These are phyloP conservation scores for Chloroclysta siterata DNA, from an alignment of 2,888 invertebrate genomes.

Conservation along the genomic window DNA sequence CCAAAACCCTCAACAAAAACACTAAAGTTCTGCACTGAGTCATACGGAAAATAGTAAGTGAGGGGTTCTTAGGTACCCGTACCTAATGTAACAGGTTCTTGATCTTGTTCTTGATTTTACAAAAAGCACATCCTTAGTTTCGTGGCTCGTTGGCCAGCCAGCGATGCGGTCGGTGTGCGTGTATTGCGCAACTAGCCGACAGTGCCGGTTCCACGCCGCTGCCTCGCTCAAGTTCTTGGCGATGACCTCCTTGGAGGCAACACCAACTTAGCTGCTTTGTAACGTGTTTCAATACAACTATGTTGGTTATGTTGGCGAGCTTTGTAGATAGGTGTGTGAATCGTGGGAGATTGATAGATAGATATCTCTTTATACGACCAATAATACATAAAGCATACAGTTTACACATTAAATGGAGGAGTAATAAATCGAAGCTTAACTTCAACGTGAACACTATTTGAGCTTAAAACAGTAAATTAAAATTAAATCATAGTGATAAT, in stretches of 20 bases:
- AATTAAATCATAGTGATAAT: no score
- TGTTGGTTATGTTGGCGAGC: background rate
- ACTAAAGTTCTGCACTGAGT: no score
- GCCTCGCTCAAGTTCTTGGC: conserved; percentile 73
- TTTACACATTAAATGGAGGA: no score
- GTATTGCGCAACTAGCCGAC: conserved; percentile 70
- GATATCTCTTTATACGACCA: background rate
- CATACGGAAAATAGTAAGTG: no score
- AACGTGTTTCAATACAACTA: conserved; percentile 7
- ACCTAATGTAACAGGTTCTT: no score
- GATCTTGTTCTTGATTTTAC: background rate
- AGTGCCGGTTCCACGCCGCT: conserved; percentile 54
- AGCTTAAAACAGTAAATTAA: no score
- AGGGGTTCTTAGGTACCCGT: no score
- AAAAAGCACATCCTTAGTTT: conserved; percentile 8
- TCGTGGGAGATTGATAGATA: background rate
- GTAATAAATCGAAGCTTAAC: no score
- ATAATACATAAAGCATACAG: no score
- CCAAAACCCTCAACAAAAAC: no score
- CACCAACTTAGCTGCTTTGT: conserved; percentile 28
- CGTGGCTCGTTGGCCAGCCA: conserved; percentile 5
- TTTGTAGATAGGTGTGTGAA: background rate
- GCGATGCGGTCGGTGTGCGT: conserved; percentile 46
- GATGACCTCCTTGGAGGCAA: conserved; percentile 70
- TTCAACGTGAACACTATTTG: no score